Percentiles rank a stretch among this genome's conserved stretches.
Conservation (phyloP, 2,797 vertebrate species). For the Pagetopsis macropterus region DNA sequence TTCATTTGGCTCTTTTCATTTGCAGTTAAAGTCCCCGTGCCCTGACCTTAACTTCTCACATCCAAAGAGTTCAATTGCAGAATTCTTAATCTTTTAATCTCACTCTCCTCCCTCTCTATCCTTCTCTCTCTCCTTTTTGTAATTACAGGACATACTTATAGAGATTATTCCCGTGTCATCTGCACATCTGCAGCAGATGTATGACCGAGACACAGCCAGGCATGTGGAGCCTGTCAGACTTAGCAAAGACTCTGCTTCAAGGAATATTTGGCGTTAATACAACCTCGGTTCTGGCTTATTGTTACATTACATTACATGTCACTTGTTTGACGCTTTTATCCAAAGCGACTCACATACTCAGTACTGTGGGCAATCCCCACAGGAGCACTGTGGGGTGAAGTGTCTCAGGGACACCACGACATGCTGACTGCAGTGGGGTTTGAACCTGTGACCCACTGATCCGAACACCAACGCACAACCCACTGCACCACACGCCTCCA, state of each 20-base stretch:
- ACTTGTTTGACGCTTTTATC: too few species aligned
- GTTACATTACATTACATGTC: too few species aligned
- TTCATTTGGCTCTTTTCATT: conserved; percentile 54
- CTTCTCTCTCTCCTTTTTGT: conserved; percentile 65
- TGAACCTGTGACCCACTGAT: too few species aligned
- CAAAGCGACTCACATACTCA: too few species aligned
- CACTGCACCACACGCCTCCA: too few species aligned
- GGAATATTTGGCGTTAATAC: conserved; percentile 3
- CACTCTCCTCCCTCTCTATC: conserved; percentile 35
- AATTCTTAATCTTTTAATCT: conserved; percentile 85
- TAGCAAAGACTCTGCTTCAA: not conserved
- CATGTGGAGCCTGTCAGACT: conserved; percentile 14
- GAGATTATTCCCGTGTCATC: conserved; percentile 79
- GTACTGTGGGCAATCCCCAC: too few species aligned
- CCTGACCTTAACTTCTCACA: conserved; percentile 69
- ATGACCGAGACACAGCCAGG: conserved; percentile 38
- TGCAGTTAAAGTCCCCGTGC: conserved; percentile 43
- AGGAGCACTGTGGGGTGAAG: too few species aligned
- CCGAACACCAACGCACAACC: too few species aligned
- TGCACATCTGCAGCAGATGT: conserved; percentile 70
- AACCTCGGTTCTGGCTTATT: not conserved
- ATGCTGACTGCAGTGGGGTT: too few species aligned
- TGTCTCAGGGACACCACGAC: too few species aligned
- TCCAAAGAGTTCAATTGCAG: conserved; percentile 73
- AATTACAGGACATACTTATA: conserved; percentile 79